These are phyloP conservation scores for Perizoma affinitatum DNA, from an alignment of 2,888 invertebrate species.

Conservation along the genomic window DNA sequence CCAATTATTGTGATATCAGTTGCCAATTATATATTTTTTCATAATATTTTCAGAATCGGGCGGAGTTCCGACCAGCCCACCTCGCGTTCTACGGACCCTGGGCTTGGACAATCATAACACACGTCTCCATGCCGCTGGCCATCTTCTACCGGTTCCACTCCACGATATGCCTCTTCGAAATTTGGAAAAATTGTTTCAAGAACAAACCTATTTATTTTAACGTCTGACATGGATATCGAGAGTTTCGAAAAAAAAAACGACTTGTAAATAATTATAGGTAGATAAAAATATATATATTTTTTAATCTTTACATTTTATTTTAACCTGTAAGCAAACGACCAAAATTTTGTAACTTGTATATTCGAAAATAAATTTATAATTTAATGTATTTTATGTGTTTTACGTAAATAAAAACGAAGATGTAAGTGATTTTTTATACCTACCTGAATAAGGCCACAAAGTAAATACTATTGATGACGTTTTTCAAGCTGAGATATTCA, in stretches of 20 bases:
- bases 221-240: conserved; percentile 45
- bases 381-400: too few relatives aligned
- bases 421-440: too few relatives aligned
- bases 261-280: too few relatives aligned
- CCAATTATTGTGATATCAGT: too few relatives aligned
- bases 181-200: conserved; percentile 96
- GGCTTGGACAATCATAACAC: conserved; percentile 96
- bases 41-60: conserved; percentile 84
- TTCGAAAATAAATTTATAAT: too few relatives aligned
- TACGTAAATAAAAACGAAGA: too few relatives aligned
- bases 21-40: neutral
- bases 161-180: conserved; percentile 95
- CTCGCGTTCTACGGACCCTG: conserved; percentile 92
- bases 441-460: too few relatives aligned
- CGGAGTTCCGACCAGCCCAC: conserved; percentile 92
- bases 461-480: neutral
- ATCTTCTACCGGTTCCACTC: conserved; percentile 96
- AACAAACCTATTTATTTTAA: conserved; percentile 82
- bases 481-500: neutral
- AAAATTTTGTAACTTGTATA: too few relatives aligned
- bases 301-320: too few relatives aligned
- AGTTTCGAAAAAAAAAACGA: neutral
- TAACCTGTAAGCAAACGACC: too few relatives aligned
- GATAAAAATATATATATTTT: too few relatives aligned
- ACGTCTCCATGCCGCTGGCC: conserved; percentile 94